Base-by-base conservation (phyloP, 2,797 vertebrate species). In the Paguma larvata region DNA sequence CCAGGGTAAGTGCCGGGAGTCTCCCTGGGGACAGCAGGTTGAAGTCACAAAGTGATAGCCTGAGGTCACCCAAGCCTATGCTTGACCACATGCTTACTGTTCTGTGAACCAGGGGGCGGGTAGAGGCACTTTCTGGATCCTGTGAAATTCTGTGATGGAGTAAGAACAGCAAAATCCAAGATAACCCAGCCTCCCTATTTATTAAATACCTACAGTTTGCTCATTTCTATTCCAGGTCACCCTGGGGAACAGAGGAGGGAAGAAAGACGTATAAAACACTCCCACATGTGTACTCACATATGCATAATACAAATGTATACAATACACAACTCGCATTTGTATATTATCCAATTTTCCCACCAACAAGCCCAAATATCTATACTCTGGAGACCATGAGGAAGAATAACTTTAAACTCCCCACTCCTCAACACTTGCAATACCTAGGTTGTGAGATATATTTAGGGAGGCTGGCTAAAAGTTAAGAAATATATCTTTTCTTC, bases 341-440 rank as follows among this genome's bases (percentile, higher is more conserved):
- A 38, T 88, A 41, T 85, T 79, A 63, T 18, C 94, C 19, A 85
- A 0, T 72, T 96, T 90, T 23, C 38, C 12, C 21, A 62, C 9
- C 32, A 63, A 63, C 18, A 68, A 68, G 11, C 34, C 62, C 63
- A 87, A 86, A 84, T 67, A 92, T 65, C 53, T 59, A 18, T 80
- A 91, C n/a, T 94, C 89, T 9, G 93, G 91, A 94, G 89, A 92
- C 56, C 82, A 32, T 90, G 65, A 93, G 91, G 89, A 59, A 89
- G n/a, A 83, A 12, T 78, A 59, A 89, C 38, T 96, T 96, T 91
- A 94, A 91, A 78, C 34, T 82, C 10, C 63, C 15, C 91, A 30
- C 7, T 94, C 56, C 30, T 96, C 68, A 83, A 75, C 51, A 85
- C 19, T 78, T 53, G 85, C 23, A 85, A 56, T 18, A 92, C 51